Percentiles rank a stretch among this genome's conserved stretches.
phyloP scores from a whole-genome alignment of 2,113 vertebrate species.

The Scytalopus superciliaris region DNA sequence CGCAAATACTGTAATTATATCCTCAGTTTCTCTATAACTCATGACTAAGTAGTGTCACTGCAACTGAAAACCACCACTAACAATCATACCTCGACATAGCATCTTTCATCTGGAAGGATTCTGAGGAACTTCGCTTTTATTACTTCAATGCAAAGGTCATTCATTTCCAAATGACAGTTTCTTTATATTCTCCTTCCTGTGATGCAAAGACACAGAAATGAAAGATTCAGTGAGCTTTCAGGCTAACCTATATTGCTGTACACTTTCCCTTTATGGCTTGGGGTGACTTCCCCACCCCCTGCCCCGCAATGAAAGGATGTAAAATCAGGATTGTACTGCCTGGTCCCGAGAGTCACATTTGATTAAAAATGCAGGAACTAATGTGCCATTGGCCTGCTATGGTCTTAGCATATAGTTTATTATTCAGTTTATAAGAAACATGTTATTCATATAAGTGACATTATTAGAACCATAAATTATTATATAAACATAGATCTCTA shows the following conservation, averaged over 20 bases:
- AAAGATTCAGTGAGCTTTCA: constrained; percentile 6
- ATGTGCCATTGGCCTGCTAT: background rate
- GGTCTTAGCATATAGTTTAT: constrained; percentile 44
- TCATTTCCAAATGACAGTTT: constrained; percentile 22
- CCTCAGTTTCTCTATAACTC: background rate
- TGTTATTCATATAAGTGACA: constrained; percentile 47
- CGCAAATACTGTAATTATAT: background rate
- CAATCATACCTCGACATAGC: background rate
- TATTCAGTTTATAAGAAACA: constrained; percentile 55
- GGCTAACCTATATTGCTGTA: background rate
- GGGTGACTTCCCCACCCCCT: background rate
- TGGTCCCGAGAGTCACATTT: background rate
- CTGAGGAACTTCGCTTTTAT: background rate
- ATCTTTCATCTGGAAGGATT: constrained; percentile 2
- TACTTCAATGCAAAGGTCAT: constrained; percentile 8
- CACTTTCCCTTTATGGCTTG: background rate
- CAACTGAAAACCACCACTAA: background rate
- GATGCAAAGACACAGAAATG: constrained; percentile 3
- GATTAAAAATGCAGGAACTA: constrained; percentile 55
- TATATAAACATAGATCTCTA: background rate
- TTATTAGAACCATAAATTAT: constrained; percentile 59
- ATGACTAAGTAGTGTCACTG: background rate
- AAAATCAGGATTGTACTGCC: background rate
- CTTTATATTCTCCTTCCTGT: constrained; percentile 11
- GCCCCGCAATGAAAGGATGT: background rate